Evolutionary conservation across 2,888 invertebrate genomes (phyloP).

Genomic region (Eupithecia inturbata): DNA sequence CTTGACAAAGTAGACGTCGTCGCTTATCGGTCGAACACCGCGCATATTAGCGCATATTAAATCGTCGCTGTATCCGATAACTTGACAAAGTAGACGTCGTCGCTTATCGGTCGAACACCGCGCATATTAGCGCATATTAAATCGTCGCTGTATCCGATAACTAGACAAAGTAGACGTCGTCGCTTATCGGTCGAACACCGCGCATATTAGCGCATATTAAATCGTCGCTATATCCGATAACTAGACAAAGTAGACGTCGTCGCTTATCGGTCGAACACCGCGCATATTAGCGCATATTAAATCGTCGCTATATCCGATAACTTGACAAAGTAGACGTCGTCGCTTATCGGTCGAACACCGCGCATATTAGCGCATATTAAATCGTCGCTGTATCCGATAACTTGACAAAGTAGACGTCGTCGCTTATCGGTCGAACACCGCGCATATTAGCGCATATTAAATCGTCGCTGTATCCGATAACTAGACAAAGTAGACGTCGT

Average conservation of each 20-base stretch:
- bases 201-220: no score
- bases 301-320: neutral
- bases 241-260: neutral
- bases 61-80: neutral
- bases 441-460: no score
- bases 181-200: slow-evolving; percentile 40
- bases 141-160: neutral
- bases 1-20: neutral
- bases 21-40: slow-evolving; percentile 40
- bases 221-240: neutral
- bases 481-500: neutral
- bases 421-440: slow-evolving; percentile 40
- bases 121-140: no score
- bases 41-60: no score
- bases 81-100: neutral
- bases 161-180: neutral
- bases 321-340: neutral
- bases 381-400: neutral
- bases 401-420: neutral
- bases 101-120: slow-evolving; percentile 40
- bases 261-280: slow-evolving; percentile 40
- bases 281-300: no score
- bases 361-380: no score
- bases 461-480: neutral
- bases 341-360: slow-evolving; percentile 40